Conservation (phyloP, 2,113 vertebrate species). For the Peromyscus californicus region DNA sequence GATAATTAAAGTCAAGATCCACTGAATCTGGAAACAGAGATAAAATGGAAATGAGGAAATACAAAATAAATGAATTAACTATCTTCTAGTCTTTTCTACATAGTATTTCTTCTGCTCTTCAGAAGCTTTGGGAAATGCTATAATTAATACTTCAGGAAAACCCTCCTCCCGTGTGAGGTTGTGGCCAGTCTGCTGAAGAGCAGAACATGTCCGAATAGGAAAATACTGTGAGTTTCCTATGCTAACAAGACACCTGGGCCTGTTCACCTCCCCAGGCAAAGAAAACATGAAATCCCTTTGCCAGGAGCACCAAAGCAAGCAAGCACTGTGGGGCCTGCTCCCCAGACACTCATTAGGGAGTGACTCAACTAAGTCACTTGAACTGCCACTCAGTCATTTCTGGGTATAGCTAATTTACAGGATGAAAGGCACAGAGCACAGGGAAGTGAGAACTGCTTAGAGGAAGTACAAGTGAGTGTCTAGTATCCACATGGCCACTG, state of each 20-base stretch:
- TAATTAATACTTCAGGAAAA: conserved; percentile 47
- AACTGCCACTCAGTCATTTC: background rate
- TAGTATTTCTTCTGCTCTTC: conserved; percentile 48
- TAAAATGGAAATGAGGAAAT: conserved; percentile 72
- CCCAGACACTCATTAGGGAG: background rate
- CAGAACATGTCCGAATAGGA: background rate
- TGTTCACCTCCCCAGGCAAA: background rate
- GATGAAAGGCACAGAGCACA: background rate
- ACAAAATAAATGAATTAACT: conserved; percentile 63
- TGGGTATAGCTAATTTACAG: background rate
- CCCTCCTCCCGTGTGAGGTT: background rate
- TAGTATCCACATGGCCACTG: background rate
- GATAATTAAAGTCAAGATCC: conserved; percentile 67
- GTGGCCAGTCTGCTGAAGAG: background rate
- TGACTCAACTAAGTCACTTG: background rate
- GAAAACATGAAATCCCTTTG: background rate
- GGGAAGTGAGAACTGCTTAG: background rate
- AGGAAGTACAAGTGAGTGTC: background rate
- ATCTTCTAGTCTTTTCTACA: background rate
- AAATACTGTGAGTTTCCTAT: background rate
- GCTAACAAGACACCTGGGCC: background rate
- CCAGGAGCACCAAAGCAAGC: background rate
- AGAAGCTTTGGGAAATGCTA: background rate
- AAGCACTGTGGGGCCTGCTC: background rate
- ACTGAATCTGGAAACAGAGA: conserved; percentile 72